Percentiles rank a stretch among this genome's conserved stretches.
These are phyloP conservation scores for Leucoptera coffeella DNA, from an alignment of 2,888 invertebrate species.

Conservation along the genomic window DNA sequence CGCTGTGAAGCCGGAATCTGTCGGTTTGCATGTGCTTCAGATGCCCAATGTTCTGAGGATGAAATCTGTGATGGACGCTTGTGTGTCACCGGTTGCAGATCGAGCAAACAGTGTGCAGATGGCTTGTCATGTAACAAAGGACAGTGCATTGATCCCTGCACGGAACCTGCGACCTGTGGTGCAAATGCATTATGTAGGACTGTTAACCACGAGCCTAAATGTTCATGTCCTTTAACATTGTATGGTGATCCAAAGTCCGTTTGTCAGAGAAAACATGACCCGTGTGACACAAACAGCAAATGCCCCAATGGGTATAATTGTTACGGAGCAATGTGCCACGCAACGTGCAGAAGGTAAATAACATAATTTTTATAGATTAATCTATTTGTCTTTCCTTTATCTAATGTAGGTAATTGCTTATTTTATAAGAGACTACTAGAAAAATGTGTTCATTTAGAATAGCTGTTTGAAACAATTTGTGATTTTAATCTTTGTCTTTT, in stretches of 20 bases:
- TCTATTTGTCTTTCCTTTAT: neutral
- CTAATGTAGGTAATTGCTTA: neutral
- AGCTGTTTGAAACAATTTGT: neutral
- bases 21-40: conserved; percentile 74
- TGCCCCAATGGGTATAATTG: conserved; percentile 70
- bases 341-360: conserved; percentile 66
- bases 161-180: conserved; percentile 72
- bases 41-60: conserved; percentile 80
- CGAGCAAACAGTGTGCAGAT: conserved; percentile 68
- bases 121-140: conserved; percentile 70
- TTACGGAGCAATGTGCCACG: conserved; percentile 71
- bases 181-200: conserved; percentile 73
- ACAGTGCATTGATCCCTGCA: conserved; percentile 74
- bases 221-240: conserved; percentile 65
- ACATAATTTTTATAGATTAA: neutral
- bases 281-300: conserved; percentile 60
- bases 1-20: conserved; percentile 71
- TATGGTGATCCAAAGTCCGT: conserved; percentile 68
- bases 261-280: conserved; percentile 62
- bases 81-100: conserved; percentile 76
- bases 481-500: conserved; percentile 9
- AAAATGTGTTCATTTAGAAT: neutral
- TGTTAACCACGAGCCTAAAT: conserved; percentile 65
- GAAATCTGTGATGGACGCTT: conserved; percentile 80
- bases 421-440: too few species aligned